These are phyloP conservation scores for Parnassius glacialis DNA, from an alignment of 2,888 invertebrate genomes.

Conservation along the genomic window DNA sequence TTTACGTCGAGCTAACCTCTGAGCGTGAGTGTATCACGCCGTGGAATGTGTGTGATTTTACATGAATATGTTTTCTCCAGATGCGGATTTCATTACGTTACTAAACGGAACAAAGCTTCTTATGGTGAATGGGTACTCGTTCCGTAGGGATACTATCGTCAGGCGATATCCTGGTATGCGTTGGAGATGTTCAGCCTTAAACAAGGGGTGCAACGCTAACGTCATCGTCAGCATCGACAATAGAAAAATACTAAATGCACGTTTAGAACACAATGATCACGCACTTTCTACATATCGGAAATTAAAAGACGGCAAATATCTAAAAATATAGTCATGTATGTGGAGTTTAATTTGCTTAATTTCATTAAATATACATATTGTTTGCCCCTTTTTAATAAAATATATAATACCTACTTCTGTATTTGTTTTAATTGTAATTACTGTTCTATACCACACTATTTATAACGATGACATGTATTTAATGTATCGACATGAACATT, in stretches of 20 bases:
- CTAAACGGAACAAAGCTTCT: slow-evolving; percentile 26
- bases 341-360: too few relatives aligned
- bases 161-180: slow-evolving; percentile 26
- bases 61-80: slow-evolving; percentile 19
- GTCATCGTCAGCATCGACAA: slow-evolving; percentile 13
- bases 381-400: too few relatives aligned
- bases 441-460: too few relatives aligned
- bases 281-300: slow-evolving; percentile 2
- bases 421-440: too few relatives aligned
- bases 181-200: slow-evolving; percentile 34
- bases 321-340: slow-evolving; percentile 1
- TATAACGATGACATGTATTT: too few relatives aligned
- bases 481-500: too few relatives aligned
- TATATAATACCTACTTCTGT: too few relatives aligned
- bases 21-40: too few relatives aligned
- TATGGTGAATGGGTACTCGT: slow-evolving; percentile 35
- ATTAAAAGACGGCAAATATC: slow-evolving; percentile 7
- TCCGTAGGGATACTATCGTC: slow-evolving; percentile 29
- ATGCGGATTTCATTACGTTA: slow-evolving; percentile 29
- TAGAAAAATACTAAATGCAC: not conserved
- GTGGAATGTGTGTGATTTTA: too few relatives aligned
- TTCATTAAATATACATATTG: too few relatives aligned
- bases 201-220: slow-evolving; percentile 36
- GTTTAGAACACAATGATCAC: slow-evolving; percentile 8
- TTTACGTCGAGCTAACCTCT: too few relatives aligned